Conservation (phyloP, 2,888 invertebrate species). For the Drosophila robusta region DNA sequence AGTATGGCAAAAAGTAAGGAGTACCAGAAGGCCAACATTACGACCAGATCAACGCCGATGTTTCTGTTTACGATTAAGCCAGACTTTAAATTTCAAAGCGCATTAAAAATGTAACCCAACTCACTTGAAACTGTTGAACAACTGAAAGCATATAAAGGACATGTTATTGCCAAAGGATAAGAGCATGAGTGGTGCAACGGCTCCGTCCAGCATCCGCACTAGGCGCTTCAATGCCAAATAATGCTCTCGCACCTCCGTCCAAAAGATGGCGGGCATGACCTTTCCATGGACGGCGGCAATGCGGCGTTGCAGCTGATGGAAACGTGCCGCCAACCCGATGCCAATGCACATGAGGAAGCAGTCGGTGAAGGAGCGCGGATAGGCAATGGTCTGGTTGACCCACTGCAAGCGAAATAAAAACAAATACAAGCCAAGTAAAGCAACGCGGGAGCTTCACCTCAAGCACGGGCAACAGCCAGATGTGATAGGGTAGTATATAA, state of each 20-base stretch:
- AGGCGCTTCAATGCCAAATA: constrained; percentile 88
- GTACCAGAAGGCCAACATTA: constrained; percentile 86
- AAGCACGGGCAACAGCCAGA: constrained; percentile 76
- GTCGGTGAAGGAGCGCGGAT: constrained; percentile 90
- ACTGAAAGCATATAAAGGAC: constrained; percentile 91
- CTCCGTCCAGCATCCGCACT: constrained; percentile 87
- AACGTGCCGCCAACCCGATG: constrained; percentile 88
- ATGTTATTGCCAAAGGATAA: constrained; percentile 90
- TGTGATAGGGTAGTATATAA: constrained; percentile 67
- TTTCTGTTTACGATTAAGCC: constrained; percentile 58
- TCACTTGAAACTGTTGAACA: constrained; percentile 87
- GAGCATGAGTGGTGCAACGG: constrained; percentile 88
- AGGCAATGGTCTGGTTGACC: constrained; percentile 86
- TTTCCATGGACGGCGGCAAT: constrained; percentile 85
- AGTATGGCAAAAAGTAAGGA: constrained; percentile 86
- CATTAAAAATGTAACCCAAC: not conserved
- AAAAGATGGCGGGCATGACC: constrained; percentile 85
- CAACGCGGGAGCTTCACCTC: constrained; percentile 62
- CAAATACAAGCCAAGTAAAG: not conserved
- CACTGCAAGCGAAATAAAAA: constrained; percentile 63
- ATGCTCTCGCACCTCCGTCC: constrained; percentile 89
- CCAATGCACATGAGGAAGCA: constrained; percentile 89
- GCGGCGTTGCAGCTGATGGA: constrained; percentile 87
- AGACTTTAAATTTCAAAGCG: not conserved
- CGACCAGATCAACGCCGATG: constrained; percentile 82